Conservation (phyloP, 2,888 invertebrate species). For the Zygogramma bicolorata region DNA sequence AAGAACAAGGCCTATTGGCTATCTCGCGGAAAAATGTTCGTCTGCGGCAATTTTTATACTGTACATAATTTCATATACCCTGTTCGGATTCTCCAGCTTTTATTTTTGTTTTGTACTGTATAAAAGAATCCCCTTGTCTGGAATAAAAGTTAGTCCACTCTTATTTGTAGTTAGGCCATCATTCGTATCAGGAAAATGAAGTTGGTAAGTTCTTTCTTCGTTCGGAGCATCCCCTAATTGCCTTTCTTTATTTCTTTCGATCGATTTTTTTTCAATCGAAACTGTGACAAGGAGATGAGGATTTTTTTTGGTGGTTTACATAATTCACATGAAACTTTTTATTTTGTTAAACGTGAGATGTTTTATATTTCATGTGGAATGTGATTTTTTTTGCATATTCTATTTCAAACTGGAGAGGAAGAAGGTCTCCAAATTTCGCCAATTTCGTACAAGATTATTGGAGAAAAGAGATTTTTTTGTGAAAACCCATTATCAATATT, state of each 20-base stretch:
- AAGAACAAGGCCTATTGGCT: conserved; percentile 46
- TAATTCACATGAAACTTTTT: no score
- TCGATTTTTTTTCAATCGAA: no score
- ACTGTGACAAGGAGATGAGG: no score
- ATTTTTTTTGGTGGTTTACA: no score
- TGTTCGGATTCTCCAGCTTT: conserved; percentile 33
- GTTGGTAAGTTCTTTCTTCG: conserved; percentile 32
- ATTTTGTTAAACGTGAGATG: no score
- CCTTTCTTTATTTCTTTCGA: not conserved
- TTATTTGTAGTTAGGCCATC: conserved; percentile 39
- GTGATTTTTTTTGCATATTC: no score
- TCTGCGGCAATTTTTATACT: conserved; percentile 44
- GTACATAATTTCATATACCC: conserved; percentile 32
- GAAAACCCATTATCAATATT: no score
- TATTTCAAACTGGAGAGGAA: no score
- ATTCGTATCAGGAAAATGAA: conserved; percentile 32
- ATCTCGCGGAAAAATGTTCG: conserved; percentile 41
- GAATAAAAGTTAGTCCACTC: conserved; percentile 38
- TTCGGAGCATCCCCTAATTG: not conserved
- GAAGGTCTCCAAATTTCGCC: no score
- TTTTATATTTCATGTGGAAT: no score
- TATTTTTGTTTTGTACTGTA: conserved; percentile 25
- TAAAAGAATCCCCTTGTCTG: conserved; percentile 39
- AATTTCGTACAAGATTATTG: no score
- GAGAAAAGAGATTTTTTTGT: no score